These are phyloP conservation scores for Micromesistius poutassou DNA, from an alignment of 2,797 vertebrate species.

Conservation along the genomic window DNA sequence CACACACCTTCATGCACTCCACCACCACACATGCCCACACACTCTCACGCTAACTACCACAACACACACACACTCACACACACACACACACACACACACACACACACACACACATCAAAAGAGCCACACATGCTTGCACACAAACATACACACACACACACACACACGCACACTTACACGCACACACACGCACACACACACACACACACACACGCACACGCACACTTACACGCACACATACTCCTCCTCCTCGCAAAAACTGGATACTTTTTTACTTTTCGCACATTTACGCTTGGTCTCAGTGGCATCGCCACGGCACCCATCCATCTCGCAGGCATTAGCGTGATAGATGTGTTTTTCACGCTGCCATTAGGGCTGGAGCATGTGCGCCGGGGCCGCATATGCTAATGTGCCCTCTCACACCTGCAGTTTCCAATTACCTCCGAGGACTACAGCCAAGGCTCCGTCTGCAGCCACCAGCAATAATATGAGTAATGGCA, in stretches of 20 bases:
- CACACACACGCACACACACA: background rate
- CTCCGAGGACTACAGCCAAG: constrained; percentile 73
- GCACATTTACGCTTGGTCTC: constrained; percentile 55
- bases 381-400: constrained; percentile 58
- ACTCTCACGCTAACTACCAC: background rate
- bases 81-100: constrained; percentile 33
- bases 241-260: constrained; percentile 37
- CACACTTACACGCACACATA: constrained; percentile 20
- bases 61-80: constrained; percentile 12
- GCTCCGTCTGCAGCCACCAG: constrained; percentile 69
- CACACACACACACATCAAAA: constrained; percentile 36
- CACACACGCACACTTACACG: too few species aligned
- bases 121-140: constrained; percentile 39
- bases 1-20: background rate
- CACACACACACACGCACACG: constrained; percentile 22
- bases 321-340: constrained; percentile 67
- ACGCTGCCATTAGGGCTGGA: constrained; percentile 62
- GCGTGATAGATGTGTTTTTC: constrained; percentile 72
- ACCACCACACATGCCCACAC: background rate
- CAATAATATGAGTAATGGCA: constrained; percentile 78
- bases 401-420: constrained; percentile 78
- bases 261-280: constrained; percentile 35
- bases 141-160: too few species aligned
- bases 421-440: constrained; percentile 82
- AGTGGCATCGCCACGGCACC: constrained; percentile 58